Percentiles rank a stretch among this genome's conserved stretches.
These are phyloP conservation scores for Ylistrum balloti DNA, from an alignment of 1,140 invertebrate species.

Conservation along the genomic window DNA sequence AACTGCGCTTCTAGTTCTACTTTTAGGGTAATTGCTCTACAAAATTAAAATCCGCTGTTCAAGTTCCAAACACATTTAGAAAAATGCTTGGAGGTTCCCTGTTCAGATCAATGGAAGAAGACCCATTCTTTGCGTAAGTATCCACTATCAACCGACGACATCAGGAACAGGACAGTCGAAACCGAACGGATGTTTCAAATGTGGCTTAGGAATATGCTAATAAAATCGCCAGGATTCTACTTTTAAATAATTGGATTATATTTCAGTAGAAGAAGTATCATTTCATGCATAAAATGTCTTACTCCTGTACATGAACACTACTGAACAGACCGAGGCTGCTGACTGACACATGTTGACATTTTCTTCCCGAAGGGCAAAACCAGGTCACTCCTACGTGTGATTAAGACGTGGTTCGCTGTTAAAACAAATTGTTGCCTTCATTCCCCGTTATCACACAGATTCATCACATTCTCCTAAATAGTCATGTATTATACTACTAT, in stretches of 20 bases:
- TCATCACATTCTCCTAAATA: background rate
- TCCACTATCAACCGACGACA: too few species aligned
- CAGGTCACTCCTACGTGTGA: background rate
- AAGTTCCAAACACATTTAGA: background rate
- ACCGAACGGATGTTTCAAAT: too few species aligned
- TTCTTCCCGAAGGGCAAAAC: slow-evolving; percentile 2
- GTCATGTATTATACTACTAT: too few species aligned
- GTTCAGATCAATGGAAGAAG: slow-evolving; percentile 50
- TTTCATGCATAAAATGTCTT: too few species aligned
- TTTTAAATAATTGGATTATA: too few species aligned
- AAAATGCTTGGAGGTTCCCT: slow-evolving; percentile 52
- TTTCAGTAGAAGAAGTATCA: too few species aligned
- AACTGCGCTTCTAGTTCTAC: background rate
- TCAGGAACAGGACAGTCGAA: too few species aligned
- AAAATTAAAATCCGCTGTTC: background rate
- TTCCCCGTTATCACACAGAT: background rate
- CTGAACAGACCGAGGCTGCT: background rate
- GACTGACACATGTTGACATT: slow-evolving; percentile 1
- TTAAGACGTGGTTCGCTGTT: background rate
- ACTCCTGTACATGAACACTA: background rate
- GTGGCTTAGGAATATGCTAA: too few species aligned
- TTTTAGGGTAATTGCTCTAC: too few species aligned
- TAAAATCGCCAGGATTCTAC: too few species aligned
- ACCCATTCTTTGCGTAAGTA: slow-evolving; percentile 58
- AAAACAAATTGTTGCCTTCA: background rate